Conservation (phyloP, 1,140 invertebrate genomes). For the Drosophila funebris region DNA sequence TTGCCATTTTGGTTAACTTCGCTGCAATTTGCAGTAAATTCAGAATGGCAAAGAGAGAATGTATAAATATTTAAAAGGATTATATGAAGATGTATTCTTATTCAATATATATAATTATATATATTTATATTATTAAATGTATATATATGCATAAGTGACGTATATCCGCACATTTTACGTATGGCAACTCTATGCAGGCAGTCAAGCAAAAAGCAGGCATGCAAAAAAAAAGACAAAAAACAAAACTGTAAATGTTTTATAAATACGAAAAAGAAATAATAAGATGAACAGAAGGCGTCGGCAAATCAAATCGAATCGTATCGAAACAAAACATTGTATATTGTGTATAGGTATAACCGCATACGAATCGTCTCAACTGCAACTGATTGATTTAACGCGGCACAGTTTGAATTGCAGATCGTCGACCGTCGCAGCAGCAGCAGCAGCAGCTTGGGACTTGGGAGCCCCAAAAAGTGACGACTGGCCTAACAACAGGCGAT, state of each 20-base stretch:
- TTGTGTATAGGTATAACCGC: slow-evolving; percentile 73
- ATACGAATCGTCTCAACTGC: slow-evolving; percentile 40
- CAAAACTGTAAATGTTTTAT: background rate
- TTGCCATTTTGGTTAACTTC: background rate
- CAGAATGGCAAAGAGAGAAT: no score
- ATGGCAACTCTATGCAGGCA: slow-evolving; percentile 1
- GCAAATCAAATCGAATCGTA: slow-evolving; percentile 28
- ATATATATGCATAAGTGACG: background rate
- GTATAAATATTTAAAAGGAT: background rate
- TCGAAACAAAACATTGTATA: slow-evolving; percentile 32
- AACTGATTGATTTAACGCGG: slow-evolving; percentile 73
- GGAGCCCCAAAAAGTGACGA: background rate
- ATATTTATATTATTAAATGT: background rate
- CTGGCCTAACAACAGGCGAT: background rate
- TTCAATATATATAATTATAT: background rate
- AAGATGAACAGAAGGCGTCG: slow-evolving; percentile 14
- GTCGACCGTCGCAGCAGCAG: slow-evolving; percentile 10
- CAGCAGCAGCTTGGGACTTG: no score
- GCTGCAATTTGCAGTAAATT: background rate
- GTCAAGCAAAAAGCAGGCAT: background rate
- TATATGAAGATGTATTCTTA: background rate
- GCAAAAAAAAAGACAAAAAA: background rate
- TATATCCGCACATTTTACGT: background rate
- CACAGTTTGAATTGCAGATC: slow-evolving; percentile 81
- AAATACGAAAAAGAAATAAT: slow-evolving; percentile 7